Evolutionary conservation across 2,113 vertebrate genomes (phyloP).

Genomic region (Isurus oxyrinchus): DNA sequence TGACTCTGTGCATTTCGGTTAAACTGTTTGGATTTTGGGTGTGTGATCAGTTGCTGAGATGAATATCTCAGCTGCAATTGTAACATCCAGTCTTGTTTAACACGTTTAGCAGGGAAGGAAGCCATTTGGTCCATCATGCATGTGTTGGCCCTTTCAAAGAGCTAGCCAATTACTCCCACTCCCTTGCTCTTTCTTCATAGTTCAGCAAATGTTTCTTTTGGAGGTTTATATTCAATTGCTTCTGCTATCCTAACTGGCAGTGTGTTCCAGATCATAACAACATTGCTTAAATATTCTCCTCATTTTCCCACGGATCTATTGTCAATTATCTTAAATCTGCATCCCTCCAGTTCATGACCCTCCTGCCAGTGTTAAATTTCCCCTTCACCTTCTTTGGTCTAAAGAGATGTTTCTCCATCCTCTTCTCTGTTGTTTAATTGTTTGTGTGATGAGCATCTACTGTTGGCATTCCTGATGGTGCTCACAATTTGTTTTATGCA

Average conservation of each 20-base stretch:
- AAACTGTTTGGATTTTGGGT: not conserved
- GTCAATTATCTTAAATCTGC: not conserved
- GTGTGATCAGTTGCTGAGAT: not conserved
- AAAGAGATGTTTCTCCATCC: not conserved
- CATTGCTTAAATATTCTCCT: too few species aligned
- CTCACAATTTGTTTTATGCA: not conserved
- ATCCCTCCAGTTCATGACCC: not conserved
- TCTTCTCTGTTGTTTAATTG: not conserved
- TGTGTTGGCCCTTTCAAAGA: not conserved
- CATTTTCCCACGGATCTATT: not conserved
- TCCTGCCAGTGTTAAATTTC: not conserved
- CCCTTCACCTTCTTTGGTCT: not conserved
- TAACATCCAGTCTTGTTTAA: not conserved
- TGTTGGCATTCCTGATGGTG: not conserved
- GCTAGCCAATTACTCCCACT: not conserved
- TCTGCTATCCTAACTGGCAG: not conserved
- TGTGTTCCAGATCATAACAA: not conserved
- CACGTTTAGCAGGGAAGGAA: not conserved
- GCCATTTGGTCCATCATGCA: not conserved
- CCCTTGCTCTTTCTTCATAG: not conserved
- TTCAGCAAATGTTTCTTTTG: not conserved
- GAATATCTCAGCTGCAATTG: not conserved
- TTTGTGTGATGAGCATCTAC: not conserved
- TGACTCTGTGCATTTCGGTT: not conserved
- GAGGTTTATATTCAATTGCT: not conserved